These are phyloP conservation scores for Ctenoplectra terminalis DNA, from an alignment of 1,140 invertebrate genomes.

Conservation along the genomic window DNA sequence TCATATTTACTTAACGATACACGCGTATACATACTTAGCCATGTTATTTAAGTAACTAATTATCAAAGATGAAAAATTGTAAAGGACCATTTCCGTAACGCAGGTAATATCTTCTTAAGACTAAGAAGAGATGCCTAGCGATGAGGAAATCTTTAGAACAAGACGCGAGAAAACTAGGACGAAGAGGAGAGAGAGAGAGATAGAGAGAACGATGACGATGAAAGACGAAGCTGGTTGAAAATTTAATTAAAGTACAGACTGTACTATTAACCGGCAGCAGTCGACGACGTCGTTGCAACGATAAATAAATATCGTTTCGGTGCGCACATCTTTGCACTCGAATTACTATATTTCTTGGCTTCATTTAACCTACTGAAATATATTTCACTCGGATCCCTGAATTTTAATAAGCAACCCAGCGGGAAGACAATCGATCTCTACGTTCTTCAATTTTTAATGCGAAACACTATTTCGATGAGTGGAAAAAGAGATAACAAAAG, in stretches of 20 bases:
- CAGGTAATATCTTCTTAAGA: background rate
- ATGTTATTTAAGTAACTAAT: slow-evolving; percentile 9
- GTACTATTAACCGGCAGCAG: slow-evolving; percentile 9
- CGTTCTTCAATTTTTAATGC: background rate
- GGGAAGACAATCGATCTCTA: background rate
- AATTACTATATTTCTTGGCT: background rate
- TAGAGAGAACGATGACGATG: background rate
- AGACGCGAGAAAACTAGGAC: slow-evolving; percentile 28
- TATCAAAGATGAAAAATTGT: background rate
- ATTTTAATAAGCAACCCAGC: background rate
- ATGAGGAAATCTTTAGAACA: slow-evolving; percentile 3
- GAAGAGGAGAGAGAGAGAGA: background rate
- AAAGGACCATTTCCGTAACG: background rate
- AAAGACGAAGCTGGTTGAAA: background rate
- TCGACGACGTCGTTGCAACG: slow-evolving; percentile 6
- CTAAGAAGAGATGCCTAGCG: background rate
- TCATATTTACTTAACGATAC: background rate
- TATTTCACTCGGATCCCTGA: background rate
- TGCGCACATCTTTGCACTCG: background rate
- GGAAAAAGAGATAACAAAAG: background rate
- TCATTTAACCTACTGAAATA: background rate
- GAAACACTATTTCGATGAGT: background rate
- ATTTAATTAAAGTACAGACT: slow-evolving; percentile 48
- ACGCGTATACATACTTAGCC: background rate
- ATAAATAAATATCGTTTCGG: slow-evolving; percentile 11